Percentiles rank a stretch among this genome's conserved stretches.
These are phyloP conservation scores for Stratiomys singularior DNA, from an alignment of 2,888 invertebrate species.

Conservation along the genomic window DNA sequence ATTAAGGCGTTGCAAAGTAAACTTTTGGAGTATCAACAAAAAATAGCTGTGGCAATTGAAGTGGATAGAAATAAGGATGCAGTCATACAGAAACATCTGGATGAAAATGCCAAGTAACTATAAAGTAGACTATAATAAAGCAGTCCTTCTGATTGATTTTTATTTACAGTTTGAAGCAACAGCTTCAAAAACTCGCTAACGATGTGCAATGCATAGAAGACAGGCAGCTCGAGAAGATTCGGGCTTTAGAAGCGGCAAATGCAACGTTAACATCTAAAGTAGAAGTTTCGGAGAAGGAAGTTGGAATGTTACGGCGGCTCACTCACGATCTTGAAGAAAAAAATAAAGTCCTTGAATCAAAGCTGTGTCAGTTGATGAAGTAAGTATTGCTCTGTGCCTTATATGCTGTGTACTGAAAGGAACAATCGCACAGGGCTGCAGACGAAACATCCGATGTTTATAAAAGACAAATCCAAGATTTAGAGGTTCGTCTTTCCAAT, in stretches of 20 bases:
- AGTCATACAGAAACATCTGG: constrained; percentile 73
- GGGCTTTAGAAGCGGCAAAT: constrained; percentile 62
- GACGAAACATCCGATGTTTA: constrained; percentile 62
- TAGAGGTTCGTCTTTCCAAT: constrained; percentile 62
- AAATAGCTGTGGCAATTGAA: constrained; percentile 79
- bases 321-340: constrained; percentile 77
- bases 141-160: too few species aligned
- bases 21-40: constrained; percentile 80
- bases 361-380: constrained; percentile 64
- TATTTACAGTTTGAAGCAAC: constrained; percentile 48
- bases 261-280: constrained; percentile 66
- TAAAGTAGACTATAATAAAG: too few species aligned
- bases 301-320: constrained; percentile 76
- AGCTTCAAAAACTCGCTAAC: constrained; percentile 57
- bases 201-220: constrained; percentile 56
- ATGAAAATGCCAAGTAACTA: constrained; percentile 71
- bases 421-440: constrained; percentile 60
- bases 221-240: constrained; percentile 55
- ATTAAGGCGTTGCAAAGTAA: constrained; percentile 80
- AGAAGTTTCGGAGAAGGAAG: constrained; percentile 75
- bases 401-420: too few species aligned
- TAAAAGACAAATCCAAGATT: constrained; percentile 64
- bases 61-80: constrained; percentile 81
- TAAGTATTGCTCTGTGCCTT: neutral
- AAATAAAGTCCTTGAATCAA: constrained; percentile 68